Evolutionary conservation across 2,888 invertebrate genomes (phyloP), one percentile per base, ranked within the genome.

Genomic region (Rhingia rostrata): DNA sequence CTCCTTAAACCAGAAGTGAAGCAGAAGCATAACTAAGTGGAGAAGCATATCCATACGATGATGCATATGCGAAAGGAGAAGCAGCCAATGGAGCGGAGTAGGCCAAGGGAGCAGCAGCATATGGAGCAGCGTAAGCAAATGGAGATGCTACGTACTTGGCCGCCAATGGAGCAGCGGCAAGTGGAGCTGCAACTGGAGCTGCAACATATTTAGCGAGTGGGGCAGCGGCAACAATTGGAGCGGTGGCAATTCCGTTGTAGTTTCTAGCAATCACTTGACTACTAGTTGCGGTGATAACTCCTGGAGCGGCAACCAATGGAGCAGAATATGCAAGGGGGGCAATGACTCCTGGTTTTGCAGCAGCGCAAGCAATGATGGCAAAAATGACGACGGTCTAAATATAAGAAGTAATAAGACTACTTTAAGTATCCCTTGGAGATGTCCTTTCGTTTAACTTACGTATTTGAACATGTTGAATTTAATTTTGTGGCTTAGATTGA

Each of bases 181-280:
- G 10, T n/a, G 74, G 73, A 10, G 73, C 45, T 37, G 58, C 69
- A n/a, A 74, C 10, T 35, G 61, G 63, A 47, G 73, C 61, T 30
- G 72, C 60, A n/a, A 93, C 92, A 22, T 92, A 91, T 47, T 92
- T 90, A 63, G 92, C 89, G 6, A 94, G 89, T 0, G 93, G 93
- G 12, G 66, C 66, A 60, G 66, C 75, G 14, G 43, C 66, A 30
- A 60, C 35, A 0, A 95, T 93, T 0, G 95, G 94, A 32, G 88
- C 87, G 41, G 88, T 75, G 74, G 88, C 88, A 43, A 87, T 86
- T 12, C 89, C 89, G 86, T 90, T 89, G 70, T 88, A 89, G 81
- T 89, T 88, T 6, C 89, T 89, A 4, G 89, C 81, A 7, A 91
- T 87, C 53, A 89, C 89, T 70, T 90, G 90, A 80, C 90, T 88